phyloP scores from a whole-genome alignment of 2,113 vertebrate species.

The rat (Rattus norvegicus) region GRCr8 NC_086019.1:47026001-47026500 shows the following conservation, averaged over 20 bases:
- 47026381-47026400: neutral
- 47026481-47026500: neutral
- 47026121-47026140: neutral
- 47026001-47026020: neutral
- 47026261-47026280: neutral
- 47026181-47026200: neutral
- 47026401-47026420: neutral
- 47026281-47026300: conserved; percentile 1
- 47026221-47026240: neutral
- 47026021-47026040: conserved; percentile 15
- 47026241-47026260: neutral
- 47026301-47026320: neutral
- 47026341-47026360: neutral
- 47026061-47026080: neutral
- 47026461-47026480: neutral
- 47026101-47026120: neutral
- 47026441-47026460: neutral
- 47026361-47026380: neutral
- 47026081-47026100: neutral
- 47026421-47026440: neutral
- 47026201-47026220: neutral
- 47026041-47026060: neutral
- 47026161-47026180: conserved; percentile 18
- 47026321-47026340: neutral
- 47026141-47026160: neutral